These are phyloP conservation scores for Sibirionetta formosa DNA, from an alignment of 2,797 vertebrate genomes.

Conservation along the genomic window DNA sequence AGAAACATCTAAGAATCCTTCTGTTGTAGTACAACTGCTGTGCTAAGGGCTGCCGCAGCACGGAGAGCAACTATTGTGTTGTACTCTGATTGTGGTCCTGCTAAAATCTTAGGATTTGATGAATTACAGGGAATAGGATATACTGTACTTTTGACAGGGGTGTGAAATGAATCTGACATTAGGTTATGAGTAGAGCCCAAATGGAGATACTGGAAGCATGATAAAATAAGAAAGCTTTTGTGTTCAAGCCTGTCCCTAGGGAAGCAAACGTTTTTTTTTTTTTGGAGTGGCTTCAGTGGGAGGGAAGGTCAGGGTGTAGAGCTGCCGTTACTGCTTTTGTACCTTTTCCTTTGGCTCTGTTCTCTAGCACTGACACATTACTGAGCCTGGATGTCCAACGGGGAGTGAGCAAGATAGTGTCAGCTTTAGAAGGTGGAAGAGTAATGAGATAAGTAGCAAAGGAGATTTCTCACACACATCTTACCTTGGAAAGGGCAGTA, in stretches of 20 bases:
- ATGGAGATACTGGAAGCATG: not conserved
- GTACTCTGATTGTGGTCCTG: not conserved
- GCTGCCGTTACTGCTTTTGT: not conserved
- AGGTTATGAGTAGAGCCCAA: not conserved
- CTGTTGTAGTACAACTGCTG: not conserved
- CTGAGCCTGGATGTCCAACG: not conserved
- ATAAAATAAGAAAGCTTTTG: not conserved
- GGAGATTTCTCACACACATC: not conserved
- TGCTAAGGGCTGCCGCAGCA: not conserved
- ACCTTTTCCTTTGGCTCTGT: not conserved
- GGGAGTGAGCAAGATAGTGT: not conserved
- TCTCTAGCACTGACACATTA: not conserved
- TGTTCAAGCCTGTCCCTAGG: fast-evolving
- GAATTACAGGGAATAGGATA: not conserved
- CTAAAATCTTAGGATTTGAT: not conserved
- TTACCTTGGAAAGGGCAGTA: not conserved
- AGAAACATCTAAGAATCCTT: not conserved
- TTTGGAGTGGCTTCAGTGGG: not conserved
- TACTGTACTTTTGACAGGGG: not conserved
- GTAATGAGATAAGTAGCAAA: not conserved
- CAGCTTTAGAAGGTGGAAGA: not conserved
- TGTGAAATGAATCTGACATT: not conserved
- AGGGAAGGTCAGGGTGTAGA: not conserved
- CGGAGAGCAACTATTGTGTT: not conserved
- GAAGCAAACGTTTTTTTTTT: not conserved